Base-by-base conservation (phyloP, 92 coral and sea anemone species). In the Hydrozoanthus gracilis region DNA sequence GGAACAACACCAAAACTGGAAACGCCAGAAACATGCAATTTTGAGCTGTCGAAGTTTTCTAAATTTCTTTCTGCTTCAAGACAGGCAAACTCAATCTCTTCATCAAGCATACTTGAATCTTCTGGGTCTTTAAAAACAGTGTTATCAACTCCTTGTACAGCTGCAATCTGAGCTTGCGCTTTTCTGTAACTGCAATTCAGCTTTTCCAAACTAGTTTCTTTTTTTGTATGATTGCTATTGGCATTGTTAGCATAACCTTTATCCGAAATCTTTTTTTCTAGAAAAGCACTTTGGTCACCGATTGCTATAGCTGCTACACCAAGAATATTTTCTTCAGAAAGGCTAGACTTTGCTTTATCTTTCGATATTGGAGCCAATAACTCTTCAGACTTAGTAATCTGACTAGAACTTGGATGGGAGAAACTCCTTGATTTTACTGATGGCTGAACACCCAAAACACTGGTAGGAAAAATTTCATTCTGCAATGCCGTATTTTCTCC, bases 381-480 rank as follows among this genome's bases (percentile, higher is more conserved):
- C 58, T 75, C 73, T 49, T 71, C 68, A 35, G 58, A 16, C 18
- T 83, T 77, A 14, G 64, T 14, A 13, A 83, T 73, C 56, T 72
- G 88, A 54, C 85, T 87, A 15, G 88, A 49, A 3, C 76, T 77
- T 35, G 98, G 92, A 76, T 92, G 86, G 4, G 88, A 90, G 68
- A 94, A 92, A 51, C 91, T 84, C 18, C 91, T 94, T 14, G 80
- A 45, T 78, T 84, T 79, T 9, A 64, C 62, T 13, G 93, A 92
- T 35, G 88, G 87, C 52, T 89, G 89, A 16, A 92, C 71, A 65
- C 92, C 90, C 18, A 91, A 65, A 12, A 84, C 86, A 78, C 77
- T 88, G 47, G 80, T 76, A 66, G 92, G 44, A 2, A 17, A 18
- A 49, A 15, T 20, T 7, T 80, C 20, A 12, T 65, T 18, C 8